Evolutionary conservation across 2,113 vertebrate genomes (phyloP).

Genomic region (Lanius ludovicianus): DNA sequence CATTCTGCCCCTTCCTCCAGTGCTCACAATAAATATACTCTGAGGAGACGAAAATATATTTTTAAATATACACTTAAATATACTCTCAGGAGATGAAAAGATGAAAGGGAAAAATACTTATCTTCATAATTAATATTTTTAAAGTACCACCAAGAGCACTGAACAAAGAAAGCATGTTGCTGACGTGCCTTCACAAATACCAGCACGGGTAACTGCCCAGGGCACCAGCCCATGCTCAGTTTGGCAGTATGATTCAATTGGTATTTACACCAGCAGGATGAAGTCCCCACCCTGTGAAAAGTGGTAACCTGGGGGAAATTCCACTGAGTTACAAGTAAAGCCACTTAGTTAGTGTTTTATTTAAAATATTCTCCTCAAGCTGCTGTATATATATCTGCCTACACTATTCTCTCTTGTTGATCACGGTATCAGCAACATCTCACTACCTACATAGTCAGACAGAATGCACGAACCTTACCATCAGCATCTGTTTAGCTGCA

Average conservation of each 20-base stretch:
- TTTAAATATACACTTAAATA: not conserved
- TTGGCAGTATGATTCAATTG: not conserved
- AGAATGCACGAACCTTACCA: accelerated
- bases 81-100: not conserved
- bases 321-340: not conserved
- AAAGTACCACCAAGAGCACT: not conserved
- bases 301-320: not conserved
- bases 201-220: not conserved
- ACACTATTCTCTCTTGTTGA: not conserved
- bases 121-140: not conserved
- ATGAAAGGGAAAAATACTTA: not conserved
- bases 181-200: not conserved
- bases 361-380: not conserved
- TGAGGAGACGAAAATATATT: not conserved
- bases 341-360: not conserved
- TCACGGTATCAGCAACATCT: not conserved
- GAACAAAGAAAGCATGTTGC: not conserved
- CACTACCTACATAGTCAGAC: not conserved
- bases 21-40: not conserved
- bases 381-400: not conserved
- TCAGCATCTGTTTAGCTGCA: not conserved
- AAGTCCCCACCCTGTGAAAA: not conserved
- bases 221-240: not conserved
- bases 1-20: not conserved
- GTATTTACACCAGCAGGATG: not conserved